Percentiles rank a stretch among this genome's conserved stretches.
Conservation (phyloP, 2,113 vertebrate genomes). For the Lichenostomus cassidix region DNA sequence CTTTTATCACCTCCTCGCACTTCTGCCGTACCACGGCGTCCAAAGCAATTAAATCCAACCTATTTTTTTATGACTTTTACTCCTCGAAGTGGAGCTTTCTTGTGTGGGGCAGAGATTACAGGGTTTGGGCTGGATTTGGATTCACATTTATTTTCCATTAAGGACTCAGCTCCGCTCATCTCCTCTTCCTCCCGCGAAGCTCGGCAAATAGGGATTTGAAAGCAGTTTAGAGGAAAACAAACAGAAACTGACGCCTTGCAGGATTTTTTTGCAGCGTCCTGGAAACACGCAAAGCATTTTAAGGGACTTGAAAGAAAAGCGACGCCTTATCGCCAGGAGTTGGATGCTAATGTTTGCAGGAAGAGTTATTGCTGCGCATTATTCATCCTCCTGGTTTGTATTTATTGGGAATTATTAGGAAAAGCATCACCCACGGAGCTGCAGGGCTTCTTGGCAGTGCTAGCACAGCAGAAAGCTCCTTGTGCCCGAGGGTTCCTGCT, state of each 20-base stretch:
- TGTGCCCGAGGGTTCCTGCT: neutral
- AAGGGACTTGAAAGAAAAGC: neutral
- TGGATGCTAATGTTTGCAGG: neutral
- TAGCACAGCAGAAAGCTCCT: neutral
- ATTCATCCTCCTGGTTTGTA: neutral
- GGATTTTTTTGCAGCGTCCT: neutral
- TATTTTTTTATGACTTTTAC: neutral
- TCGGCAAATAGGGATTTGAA: neutral
- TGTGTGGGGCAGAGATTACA: neutral
- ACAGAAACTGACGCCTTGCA: neutral
- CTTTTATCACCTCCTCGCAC: neutral
- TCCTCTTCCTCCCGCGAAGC: neutral
- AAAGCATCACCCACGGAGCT: rapidly evolving
- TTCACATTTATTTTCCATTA: neutral
- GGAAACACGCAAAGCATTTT: neutral
- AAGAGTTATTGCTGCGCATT: neutral
- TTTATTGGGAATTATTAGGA: neutral
- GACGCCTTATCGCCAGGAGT: neutral
- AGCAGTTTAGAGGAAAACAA: slow-evolving; percentile 25
- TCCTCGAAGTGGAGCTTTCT: neutral
- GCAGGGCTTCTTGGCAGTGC: neutral
- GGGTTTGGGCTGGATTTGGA: neutral
- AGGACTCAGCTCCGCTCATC: neutral
- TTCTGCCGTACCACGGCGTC: neutral
- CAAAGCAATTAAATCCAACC: slow-evolving; percentile 55